Base-by-base conservation (phyloP, 2,113 vertebrate species). In the Cephalopterus ornatus region DNA sequence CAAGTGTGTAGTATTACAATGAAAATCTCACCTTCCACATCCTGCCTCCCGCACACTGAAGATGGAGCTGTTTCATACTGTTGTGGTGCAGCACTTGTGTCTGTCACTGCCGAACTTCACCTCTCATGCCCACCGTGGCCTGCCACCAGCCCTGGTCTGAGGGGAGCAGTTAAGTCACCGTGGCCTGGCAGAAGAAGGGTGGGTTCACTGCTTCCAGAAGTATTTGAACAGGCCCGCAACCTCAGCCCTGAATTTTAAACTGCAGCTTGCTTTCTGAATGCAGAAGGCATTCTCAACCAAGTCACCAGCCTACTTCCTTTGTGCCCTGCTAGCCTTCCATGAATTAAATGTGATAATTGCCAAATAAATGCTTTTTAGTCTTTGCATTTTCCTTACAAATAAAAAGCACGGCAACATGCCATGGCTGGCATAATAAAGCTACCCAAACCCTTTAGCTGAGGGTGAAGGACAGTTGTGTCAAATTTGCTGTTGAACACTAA, bases 41-140 rank as follows among this genome's bases (percentile, higher is more conserved):
- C 46, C 21, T 66, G 33, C 22, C 52, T 93, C 26, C 35, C 21
- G 14, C 2, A 2, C 14, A 3, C 47, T 59, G 33, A n/a, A 71
- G 35, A 14, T 56, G 30, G 35, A 74, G 39, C 23, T 0, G 0
- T 78, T 91, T 65, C 17, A 12, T 23, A 9, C 6, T 0, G 0
- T 27, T 27, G 21, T 35, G 24, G 18, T 1, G 0, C 20, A 20
- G 37, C 30, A 20, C 10, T 80, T 55, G 21, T 39, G 26, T 59
- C 49, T 2, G 0, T 77, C 44, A 11, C 37, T 9, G 6, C 12
- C 26, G 17, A n/a, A 20, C 18, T 73, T 39, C 20, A 24, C 28
- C 3, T 41, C 41, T 72, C 5, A 1, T 53, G 37, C 3, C 35
- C 44, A 27, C 3, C 10, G 0, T 35, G 27, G 44, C 30, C 27